Conservation (phyloP, 2,888 invertebrate species). For the Spisula solida region DNA sequence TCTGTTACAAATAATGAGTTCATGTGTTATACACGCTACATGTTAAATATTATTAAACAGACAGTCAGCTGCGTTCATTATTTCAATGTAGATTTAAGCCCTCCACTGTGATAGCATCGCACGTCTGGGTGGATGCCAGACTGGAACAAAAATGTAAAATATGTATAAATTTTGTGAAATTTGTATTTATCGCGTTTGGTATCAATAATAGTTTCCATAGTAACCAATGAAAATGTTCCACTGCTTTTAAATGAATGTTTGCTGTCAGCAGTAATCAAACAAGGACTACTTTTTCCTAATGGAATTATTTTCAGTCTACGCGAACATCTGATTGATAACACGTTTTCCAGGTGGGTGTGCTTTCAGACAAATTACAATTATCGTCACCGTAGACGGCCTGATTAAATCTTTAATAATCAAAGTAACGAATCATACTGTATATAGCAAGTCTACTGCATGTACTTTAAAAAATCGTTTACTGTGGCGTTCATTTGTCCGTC, state of each 20-base stretch:
- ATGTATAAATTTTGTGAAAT: conserved; percentile 21
- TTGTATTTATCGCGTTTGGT: conserved; percentile 16
- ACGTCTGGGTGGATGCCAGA: neutral
- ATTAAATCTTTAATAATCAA: neutral
- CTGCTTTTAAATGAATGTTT: neutral
- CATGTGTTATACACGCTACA: neutral
- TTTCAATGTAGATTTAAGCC: neutral
- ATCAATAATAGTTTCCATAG: conserved; percentile 41
- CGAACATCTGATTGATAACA: neutral
- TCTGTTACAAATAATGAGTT: conserved; percentile 28
- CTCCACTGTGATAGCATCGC: neutral
- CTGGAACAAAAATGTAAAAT: neutral
- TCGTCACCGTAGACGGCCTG: neutral
- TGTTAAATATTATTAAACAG: conserved; percentile 31
- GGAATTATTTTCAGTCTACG: neutral
- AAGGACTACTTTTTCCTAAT: neutral
- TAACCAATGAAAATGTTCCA: neutral
- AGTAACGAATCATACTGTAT: neutral
- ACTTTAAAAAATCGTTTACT: neutral
- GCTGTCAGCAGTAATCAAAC: neutral
- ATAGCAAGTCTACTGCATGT: too few species aligned
- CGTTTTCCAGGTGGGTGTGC: neutral
- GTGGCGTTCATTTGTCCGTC: neutral
- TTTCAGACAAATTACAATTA: neutral
- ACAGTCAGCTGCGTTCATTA: conserved; percentile 11